phyloP scores from a whole-genome alignment of 2,797 vertebrate species.

The Monodelphis domestica region DNA sequence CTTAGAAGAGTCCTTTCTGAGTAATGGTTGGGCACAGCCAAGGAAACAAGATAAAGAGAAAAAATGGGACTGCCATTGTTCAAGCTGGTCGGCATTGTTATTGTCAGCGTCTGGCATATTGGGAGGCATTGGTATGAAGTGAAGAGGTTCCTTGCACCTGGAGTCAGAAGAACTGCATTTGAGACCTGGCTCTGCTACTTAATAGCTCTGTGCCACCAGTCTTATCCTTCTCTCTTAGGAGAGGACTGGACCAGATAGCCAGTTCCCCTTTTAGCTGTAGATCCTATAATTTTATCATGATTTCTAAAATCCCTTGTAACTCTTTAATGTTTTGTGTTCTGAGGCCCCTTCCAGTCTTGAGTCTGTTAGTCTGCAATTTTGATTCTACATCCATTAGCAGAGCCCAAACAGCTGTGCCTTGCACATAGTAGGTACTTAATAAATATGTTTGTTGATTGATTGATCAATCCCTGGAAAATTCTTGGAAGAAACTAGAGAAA shows the following conservation, averaged over 20 bases:
- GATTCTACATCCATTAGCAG: background rate
- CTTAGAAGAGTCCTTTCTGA: background rate
- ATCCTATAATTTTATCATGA: background rate
- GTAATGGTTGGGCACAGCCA: background rate
- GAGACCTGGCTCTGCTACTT: background rate
- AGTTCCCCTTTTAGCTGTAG: background rate
- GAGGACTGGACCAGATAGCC: background rate
- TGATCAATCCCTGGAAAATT: too few relatives aligned
- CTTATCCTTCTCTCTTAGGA: background rate
- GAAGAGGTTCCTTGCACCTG: background rate
- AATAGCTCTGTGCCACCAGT: background rate
- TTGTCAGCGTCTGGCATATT: background rate
- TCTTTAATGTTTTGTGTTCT: background rate
- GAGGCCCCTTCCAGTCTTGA: background rate
- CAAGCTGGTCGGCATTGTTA: background rate
- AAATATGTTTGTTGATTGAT: background rate
- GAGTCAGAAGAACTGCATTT: background rate
- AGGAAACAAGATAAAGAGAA: background rate
- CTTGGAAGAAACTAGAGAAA: background rate
- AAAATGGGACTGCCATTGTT: background rate
- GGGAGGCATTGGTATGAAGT: background rate
- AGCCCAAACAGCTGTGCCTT: background rate
- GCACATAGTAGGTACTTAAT: background rate
- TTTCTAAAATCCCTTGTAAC: background rate
- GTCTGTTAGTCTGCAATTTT: background rate